A percentile compares a stretch with the other conserved stretches of the same genome.
phyloP scores from a whole-genome alignment of 2,113 vertebrate genomes.

The Oostethus manadensis region DNA sequence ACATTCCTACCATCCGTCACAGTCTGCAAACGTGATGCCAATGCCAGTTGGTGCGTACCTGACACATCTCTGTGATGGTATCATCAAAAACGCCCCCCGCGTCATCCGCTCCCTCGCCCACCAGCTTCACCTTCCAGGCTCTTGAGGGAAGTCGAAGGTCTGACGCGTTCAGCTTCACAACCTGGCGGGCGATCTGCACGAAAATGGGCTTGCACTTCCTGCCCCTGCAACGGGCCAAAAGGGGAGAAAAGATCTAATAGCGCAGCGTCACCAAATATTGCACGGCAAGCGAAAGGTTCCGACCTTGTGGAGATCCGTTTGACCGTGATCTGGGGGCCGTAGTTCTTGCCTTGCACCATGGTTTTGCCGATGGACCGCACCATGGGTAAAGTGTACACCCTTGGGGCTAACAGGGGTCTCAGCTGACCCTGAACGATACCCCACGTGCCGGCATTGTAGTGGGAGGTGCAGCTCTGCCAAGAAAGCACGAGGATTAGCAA shows the following conservation, averaged over 20 bases:
- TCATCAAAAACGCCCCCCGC: slow-evolving; percentile 78
- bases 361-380: slow-evolving; percentile 78
- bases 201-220: slow-evolving; percentile 79
- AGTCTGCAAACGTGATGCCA: not conserved
- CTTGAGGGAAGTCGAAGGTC: slow-evolving; percentile 76
- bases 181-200: slow-evolving; percentile 78
- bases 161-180: slow-evolving; percentile 74
- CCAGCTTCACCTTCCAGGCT: slow-evolving; percentile 80
- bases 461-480: slow-evolving; percentile 68
- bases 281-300: not conserved
- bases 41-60: slow-evolving; percentile 45
- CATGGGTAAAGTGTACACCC: slow-evolving; percentile 76
- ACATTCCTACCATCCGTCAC: not conserved
- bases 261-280: not conserved
- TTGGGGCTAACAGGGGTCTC: slow-evolving; percentile 73
- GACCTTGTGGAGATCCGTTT: slow-evolving; percentile 78
- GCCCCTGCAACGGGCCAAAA: slow-evolving; percentile 51
- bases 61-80: slow-evolving; percentile 81
- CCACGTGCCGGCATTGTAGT: slow-evolving; percentile 73
- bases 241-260: not conserved
- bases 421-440: slow-evolving; percentile 76
- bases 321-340: slow-evolving; percentile 78
- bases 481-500: not conserved
- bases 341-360: slow-evolving; percentile 80
- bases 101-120: slow-evolving; percentile 77